phyloP scores from a whole-genome alignment of 2,888 invertebrate genomes.

The Drosophila dives region DNA sequence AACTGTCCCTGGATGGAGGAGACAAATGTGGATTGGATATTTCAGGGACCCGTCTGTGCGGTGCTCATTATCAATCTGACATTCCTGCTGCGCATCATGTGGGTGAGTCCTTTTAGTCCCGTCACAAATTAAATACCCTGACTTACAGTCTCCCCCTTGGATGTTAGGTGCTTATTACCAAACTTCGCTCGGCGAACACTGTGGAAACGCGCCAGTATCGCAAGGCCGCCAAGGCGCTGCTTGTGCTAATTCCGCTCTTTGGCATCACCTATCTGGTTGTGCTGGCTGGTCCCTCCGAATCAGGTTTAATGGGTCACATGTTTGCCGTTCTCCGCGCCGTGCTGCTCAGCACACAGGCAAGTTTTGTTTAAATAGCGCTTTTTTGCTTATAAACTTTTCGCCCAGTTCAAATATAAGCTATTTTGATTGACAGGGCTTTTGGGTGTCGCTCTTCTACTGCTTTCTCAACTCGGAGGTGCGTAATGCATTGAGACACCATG shows the following conservation, averaged over 20 bases:
- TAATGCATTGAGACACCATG: slow-evolving; percentile 92
- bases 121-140: not conserved
- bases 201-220: slow-evolving; percentile 95
- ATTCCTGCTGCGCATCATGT: slow-evolving; percentile 94
- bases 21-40: slow-evolving; percentile 94
- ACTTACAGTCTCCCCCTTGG: slow-evolving; percentile 4
- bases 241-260: slow-evolving; percentile 96
- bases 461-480: slow-evolving; percentile 97
- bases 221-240: slow-evolving; percentile 95
- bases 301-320: slow-evolving; percentile 89
- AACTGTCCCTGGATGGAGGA: slow-evolving; percentile 93
- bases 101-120: slow-evolving; percentile 88
- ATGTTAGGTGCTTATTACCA: slow-evolving; percentile 94
- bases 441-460: slow-evolving; percentile 95
- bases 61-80: slow-evolving; percentile 93
- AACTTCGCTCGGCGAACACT: slow-evolving; percentile 95
- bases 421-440: slow-evolving; percentile 89
- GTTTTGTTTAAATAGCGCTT: slow-evolving; percentile 24
- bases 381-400: not conserved
- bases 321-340: slow-evolving; percentile 93
- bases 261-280: slow-evolving; percentile 96
- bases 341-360: slow-evolving; percentile 95
- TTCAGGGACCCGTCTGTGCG: slow-evolving; percentile 92
- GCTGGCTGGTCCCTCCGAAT: slow-evolving; percentile 91
- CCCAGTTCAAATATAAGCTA: slow-evolving; percentile 37